Evolutionary conservation across 1,140 invertebrate genomes (phyloP).

Genomic region (Nylanderia fulva): DNA sequence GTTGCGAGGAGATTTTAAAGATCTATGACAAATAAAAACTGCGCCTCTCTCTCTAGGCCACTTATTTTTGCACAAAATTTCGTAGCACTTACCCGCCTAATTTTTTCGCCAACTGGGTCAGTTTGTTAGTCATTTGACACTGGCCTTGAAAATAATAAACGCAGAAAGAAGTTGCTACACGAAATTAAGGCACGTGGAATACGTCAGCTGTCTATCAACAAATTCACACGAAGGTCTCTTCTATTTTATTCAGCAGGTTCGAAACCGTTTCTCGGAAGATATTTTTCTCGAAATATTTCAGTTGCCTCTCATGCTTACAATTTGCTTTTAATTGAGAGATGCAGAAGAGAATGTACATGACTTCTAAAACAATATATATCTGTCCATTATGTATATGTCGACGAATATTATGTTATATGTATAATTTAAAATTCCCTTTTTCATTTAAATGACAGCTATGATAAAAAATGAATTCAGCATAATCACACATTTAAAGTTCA

Average conservation of each 20-base stretch:
- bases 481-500: constrained; percentile 74
- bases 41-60: constrained; percentile 79
- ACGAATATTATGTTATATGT: background rate
- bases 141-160: constrained; percentile 39
- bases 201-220: constrained; percentile 29
- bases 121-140: constrained; percentile 4
- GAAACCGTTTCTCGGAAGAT: constrained; percentile 23
- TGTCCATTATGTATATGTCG: background rate
- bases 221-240: constrained; percentile 19
- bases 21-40: constrained; percentile 69
- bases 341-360: background rate
- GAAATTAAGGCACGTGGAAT: constrained; percentile 41
- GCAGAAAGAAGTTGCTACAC: constrained; percentile 19
- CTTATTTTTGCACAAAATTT: constrained; percentile 70
- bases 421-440: constrained; percentile 13
- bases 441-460: background rate
- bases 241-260: constrained; percentile 3
- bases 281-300: background rate
- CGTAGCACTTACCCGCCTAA: background rate
- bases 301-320: background rate
- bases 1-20: background rate
- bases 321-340: background rate
- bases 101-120: constrained; percentile 6
- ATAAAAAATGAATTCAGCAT: background rate
- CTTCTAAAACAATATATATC: background rate